Percentiles rank a stretch among this genome's conserved stretches.
Conservation (phyloP, 2,888 invertebrate genomes). For the Psococerastis gibbosa region DNA sequence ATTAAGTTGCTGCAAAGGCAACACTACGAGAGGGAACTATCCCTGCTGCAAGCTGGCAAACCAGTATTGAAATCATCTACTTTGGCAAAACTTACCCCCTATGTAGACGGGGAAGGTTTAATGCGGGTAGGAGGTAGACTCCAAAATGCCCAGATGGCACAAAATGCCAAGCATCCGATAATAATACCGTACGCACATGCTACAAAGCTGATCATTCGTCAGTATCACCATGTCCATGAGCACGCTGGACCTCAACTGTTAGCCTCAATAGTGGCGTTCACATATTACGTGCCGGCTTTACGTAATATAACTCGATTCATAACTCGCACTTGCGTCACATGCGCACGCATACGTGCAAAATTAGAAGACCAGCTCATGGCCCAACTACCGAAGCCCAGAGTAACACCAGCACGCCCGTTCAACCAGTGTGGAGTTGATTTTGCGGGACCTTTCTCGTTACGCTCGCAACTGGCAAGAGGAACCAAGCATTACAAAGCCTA, state of each 20-base stretch:
- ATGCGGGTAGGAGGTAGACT: slow-evolving; percentile 12
- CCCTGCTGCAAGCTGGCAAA: too few species aligned
- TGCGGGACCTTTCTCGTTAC: slow-evolving; percentile 20
- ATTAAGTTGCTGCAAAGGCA: too few species aligned
- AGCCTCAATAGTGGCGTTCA: too few species aligned
- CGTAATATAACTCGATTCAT: slow-evolving; percentile 17
- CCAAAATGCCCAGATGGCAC: slow-evolving; percentile 3
- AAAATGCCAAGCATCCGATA: slow-evolving; percentile 9
- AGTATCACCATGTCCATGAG: too few species aligned
- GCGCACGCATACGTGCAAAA: slow-evolving; percentile 17
- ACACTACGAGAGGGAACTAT: too few species aligned
- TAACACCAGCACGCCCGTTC: slow-evolving; percentile 19
- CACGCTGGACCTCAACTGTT: too few species aligned
- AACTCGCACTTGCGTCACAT: slow-evolving; percentile 20
- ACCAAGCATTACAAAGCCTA: too few species aligned
- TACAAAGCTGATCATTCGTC: too few species aligned
- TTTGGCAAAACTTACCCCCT: neutral
- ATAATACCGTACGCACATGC: slow-evolving; percentile 9
- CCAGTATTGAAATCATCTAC: too few species aligned
- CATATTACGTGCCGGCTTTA: slow-evolving; percentile 21
- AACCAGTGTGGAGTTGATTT: slow-evolving; percentile 21
- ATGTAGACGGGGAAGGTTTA: slow-evolving; percentile 7
- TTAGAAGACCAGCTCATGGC: slow-evolving; percentile 20
- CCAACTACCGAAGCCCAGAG: slow-evolving; percentile 20
- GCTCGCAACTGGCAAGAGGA: slow-evolving; percentile 12